Evolutionary conservation across 2,888 invertebrate genomes (phyloP), one percentile per base, ranked within the genome.

Genomic region (Drosophila borborema): DNA sequence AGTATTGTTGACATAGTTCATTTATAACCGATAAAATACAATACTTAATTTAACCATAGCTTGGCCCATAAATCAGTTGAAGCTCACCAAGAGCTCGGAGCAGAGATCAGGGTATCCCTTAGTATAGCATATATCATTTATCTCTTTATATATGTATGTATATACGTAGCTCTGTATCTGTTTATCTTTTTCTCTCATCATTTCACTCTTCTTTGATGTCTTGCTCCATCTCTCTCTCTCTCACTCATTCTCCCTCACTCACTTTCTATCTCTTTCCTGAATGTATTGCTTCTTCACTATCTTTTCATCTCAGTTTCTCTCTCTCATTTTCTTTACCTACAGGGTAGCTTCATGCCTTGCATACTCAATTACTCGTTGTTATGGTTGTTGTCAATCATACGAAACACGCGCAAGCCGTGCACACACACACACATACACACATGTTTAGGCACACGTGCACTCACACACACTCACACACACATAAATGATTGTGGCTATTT

Each of bases 401-500:
- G 71, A 67, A 75, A 84, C 84, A 84, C 84, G 84, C 78, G 65
- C 68, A 75, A 65, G 41, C 51, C 48, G n/a, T 61, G 46, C 64
- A 58, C 23, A 16, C 45, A 34, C 55, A 71, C 38, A 53, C 9
- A 18, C 43, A 20, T 2, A 20, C 2, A 6, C 43, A 40, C 16
- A 40, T 6, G 16, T n/a, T 41, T n/a, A 41, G 41, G 16, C 12
- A 46, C 16, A 46, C 18, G 12, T 31, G 38, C 40, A 23, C 34
- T 16, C 14, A 38, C 7, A 38, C 28, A 43, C 20, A 18, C 18
- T 64, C 16, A 65, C 12, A 23, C n/a, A 16, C 12, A 65, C 66
- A 86, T 72, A 77, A 84, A 73, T 82, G 78, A 80, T 75, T 74
- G 59, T 58, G 55, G 63, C 54, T 73, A 76, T 76, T 76, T 76